Conservation (phyloP, 2,113 vertebrate species). For the Actenoides hombroni region DNA sequence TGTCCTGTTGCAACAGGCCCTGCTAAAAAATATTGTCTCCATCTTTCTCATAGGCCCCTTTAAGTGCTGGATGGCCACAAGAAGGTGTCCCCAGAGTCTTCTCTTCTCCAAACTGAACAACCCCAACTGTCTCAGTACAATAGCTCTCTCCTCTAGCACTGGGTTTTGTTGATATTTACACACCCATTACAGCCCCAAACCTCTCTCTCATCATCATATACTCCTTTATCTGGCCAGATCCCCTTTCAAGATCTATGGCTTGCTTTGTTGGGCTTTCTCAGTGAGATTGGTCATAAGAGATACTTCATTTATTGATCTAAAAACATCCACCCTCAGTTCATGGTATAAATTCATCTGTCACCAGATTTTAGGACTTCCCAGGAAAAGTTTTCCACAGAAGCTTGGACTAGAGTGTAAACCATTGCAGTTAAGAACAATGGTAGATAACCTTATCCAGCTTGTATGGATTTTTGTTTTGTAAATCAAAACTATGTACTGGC, state of each 20-base stretch:
- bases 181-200: background rate
- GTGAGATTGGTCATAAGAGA: background rate
- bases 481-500: background rate
- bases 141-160: background rate
- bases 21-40: background rate
- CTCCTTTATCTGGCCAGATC: background rate
- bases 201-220: background rate
- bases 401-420: background rate
- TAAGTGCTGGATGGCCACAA: background rate
- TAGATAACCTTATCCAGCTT: background rate
- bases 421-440: background rate
- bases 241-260: background rate
- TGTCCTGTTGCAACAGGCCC: background rate
- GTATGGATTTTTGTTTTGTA: background rate
- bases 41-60: background rate
- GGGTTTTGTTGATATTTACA: background rate
- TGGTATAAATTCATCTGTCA: background rate
- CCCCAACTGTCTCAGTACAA: background rate
- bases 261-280: background rate
- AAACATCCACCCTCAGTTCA: background rate
- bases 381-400: background rate
- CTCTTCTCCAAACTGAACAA: background rate
- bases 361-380: background rate
- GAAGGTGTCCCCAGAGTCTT: background rate
- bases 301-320: background rate